Evolutionary conservation across 2,888 invertebrate species (phyloP).

Genomic region (Lithophane leautieri): DNA sequence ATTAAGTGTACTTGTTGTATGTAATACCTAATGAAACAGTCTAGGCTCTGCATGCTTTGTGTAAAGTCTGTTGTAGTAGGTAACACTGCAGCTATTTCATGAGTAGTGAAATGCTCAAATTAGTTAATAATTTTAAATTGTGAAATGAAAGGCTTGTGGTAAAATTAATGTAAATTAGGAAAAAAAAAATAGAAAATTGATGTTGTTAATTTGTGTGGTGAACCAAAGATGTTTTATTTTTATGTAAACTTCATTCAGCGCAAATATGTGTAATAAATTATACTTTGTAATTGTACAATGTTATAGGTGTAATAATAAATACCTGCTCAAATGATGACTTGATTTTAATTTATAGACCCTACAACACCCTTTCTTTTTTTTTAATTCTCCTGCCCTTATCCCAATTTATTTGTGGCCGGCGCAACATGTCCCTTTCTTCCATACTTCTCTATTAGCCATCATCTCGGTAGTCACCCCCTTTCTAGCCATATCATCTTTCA

Average conservation of each 20-base stretch:
- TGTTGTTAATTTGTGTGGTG: constrained; percentile 86
- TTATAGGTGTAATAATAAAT: constrained; percentile 88
- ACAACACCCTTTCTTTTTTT: neutral
- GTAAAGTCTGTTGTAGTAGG: constrained; percentile 73
- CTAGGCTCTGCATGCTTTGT: constrained; percentile 76
- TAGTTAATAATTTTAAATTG: constrained; percentile 78
- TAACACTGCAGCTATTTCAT: constrained; percentile 75
- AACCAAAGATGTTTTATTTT: constrained; percentile 90
- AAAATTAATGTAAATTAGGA: constrained; percentile 69
- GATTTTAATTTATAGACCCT: constrained; percentile 56
- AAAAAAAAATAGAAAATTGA: constrained; percentile 79
- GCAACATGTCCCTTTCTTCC: too few relatives aligned
- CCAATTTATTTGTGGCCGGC: too few relatives aligned
- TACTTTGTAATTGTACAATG: constrained; percentile 84
- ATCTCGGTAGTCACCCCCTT: too few relatives aligned
- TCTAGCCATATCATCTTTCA: too few relatives aligned
- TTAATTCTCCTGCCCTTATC: too few relatives aligned
- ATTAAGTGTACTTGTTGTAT: constrained; percentile 68
- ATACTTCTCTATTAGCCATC: too few relatives aligned
- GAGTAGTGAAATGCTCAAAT: constrained; percentile 80
- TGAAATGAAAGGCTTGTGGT: constrained; percentile 84
- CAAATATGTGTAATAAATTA: constrained; percentile 82
- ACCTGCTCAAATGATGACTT: constrained; percentile 81
- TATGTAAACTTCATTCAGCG: constrained; percentile 84
- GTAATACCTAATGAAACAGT: constrained; percentile 59